Evolutionary conservation across 2,888 invertebrate genomes (phyloP).

Genomic region (Miltochrista miniata): DNA sequence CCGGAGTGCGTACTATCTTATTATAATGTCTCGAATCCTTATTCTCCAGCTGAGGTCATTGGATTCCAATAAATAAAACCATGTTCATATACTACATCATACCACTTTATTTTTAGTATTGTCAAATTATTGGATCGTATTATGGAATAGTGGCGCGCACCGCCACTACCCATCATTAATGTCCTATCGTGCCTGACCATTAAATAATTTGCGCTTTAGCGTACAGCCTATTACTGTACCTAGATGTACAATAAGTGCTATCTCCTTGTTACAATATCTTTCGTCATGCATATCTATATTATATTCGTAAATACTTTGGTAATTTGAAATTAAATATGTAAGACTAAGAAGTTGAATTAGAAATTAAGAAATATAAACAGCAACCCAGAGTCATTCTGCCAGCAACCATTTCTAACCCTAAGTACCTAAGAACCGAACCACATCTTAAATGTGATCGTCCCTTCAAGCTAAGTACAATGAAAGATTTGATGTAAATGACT

Average conservation of each 20-base stretch:
- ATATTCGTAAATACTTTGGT: slow-evolving; percentile 71
- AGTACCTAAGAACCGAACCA: slow-evolving; percentile 38
- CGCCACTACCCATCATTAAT: slow-evolving; percentile 10
- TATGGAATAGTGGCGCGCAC: slow-evolving; percentile 15
- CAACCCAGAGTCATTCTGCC: slow-evolving; percentile 22
- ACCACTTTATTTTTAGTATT: slow-evolving; percentile 76
- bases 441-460: slow-evolving; percentile 24
- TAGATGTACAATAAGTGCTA: not conserved
- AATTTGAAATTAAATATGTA: slow-evolving; percentile 70
- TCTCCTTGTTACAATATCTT: slow-evolving; percentile 7
- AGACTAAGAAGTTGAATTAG: slow-evolving; percentile 49
- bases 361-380: slow-evolving; percentile 44
- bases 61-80: slow-evolving; percentile 4
- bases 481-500: slow-evolving; percentile 28
- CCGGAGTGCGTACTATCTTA: too few species aligned
- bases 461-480: slow-evolving; percentile 44
- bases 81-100: slow-evolving; percentile 60
- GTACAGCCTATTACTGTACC: not conserved
- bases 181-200: not conserved
- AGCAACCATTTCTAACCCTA: slow-evolving; percentile 35
- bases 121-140: slow-evolving; percentile 64
- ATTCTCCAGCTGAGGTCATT: not conserved
- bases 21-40: too few species aligned
- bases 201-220: slow-evolving; percentile 1
- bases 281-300: slow-evolving; percentile 34